Evolutionary conservation across 2,113 vertebrate species (phyloP).

Genomic region (Axis porcinus): DNA sequence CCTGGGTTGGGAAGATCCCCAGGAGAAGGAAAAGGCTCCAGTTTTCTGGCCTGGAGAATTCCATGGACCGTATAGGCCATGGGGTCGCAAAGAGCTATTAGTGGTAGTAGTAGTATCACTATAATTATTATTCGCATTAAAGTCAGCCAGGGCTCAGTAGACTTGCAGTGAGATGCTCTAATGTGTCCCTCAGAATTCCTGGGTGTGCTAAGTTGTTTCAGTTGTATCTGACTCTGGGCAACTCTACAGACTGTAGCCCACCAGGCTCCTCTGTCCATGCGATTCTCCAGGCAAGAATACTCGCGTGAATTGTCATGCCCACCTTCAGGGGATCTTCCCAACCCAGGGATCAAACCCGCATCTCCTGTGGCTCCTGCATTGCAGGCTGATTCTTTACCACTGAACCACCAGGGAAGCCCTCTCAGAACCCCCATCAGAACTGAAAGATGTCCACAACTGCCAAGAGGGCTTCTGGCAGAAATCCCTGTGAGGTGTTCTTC

Average conservation of each 20-base stretch:
- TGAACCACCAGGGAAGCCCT: not conserved
- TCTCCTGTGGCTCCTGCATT: not conserved
- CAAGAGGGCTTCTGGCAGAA: not conserved
- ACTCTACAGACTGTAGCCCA: not conserved
- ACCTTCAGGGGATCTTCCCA: not conserved
- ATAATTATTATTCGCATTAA: not conserved
- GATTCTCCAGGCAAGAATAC: not conserved
- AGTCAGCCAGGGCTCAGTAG: not conserved
- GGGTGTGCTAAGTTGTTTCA: not conserved
- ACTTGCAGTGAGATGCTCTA: not conserved
- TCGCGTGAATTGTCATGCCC: not conserved
- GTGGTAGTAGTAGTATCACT: not conserved
- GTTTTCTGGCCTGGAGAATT: not conserved
- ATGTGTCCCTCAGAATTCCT: not conserved
- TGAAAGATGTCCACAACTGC: not conserved
- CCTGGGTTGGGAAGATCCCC: not conserved
- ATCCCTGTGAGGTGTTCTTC: not conserved
- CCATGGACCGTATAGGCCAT: not conserved
- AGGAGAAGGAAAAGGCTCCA: not conserved
- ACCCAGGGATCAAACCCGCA: fast-evolving
- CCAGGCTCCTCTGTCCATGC: not conserved
- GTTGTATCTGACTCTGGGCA: not conserved
- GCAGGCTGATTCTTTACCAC: not conserved
- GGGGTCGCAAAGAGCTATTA: fast-evolving
- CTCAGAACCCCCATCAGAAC: not conserved